Base-by-base conservation (phyloP, 2,888 invertebrate genomes). In the Eumacrocentrus americanus region DNA sequence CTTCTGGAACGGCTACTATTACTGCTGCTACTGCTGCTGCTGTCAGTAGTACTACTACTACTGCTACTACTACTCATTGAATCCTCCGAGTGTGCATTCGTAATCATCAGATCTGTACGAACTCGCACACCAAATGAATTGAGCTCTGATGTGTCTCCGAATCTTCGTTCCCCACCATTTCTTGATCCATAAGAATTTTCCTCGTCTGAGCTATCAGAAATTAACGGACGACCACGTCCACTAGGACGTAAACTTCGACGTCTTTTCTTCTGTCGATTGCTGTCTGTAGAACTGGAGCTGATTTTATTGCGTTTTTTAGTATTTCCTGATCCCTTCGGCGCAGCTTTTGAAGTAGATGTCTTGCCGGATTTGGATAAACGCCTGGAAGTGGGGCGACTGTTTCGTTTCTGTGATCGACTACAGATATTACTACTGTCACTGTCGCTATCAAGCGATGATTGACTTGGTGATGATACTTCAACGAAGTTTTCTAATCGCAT, bases 341-440 rank as follows among this genome's bases (percentile, higher is more conserved):
- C 18, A 3, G 44, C 65, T 54, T 29, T 67, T n/a, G n/a, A n/a
- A n/a, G n/a, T n/a, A n/a, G n/a, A n/a, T n/a, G n/a, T n/a, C n/a
- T n/a, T n/a, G n/a, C n/a, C n/a, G n/a, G n/a, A n/a, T n/a, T 62
- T 70, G 0, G 67, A 57, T 23, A 47, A 51, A 23, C 69, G 70
- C 29, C 63, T 71, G 16, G 44, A 16, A 9, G 47, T 58, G 16
- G 46, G 61, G 22, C 14, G 56, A 58, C 54, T 64, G 12, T 50
- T 57, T 47, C 38, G 62, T 38, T 50, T 7, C 34, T 54, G 12
- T 11, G 54, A 6, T 60, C 62, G 14, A 58, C 44, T 65, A n/a
- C 69, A 70, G 51, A 71, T 68, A 20, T 63, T 67, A 7, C 74
- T 65, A 1, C 67, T 57, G 34, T 70, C 66, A 25, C 60, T 67